Conservation (phyloP, 2,113 vertebrate genomes). For the Centropristis striata region DNA sequence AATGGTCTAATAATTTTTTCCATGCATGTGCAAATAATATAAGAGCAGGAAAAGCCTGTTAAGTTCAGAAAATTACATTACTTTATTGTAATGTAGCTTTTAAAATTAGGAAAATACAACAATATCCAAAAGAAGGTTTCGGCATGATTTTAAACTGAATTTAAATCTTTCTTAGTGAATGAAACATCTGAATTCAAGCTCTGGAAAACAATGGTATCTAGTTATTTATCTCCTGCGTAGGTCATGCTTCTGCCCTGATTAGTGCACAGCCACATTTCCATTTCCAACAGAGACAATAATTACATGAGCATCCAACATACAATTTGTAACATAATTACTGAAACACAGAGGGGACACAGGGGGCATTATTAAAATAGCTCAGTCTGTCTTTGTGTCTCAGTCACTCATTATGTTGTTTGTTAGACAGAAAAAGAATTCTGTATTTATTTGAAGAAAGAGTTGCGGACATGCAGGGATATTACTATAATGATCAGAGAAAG, state of each 20-base stretch:
- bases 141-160: too few species aligned
- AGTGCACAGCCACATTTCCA: slow-evolving; percentile 5
- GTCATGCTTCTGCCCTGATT: slow-evolving; percentile 21
- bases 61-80: too few species aligned
- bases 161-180: neutral
- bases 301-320: neutral
- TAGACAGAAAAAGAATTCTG: neutral
- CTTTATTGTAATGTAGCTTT: neutral
- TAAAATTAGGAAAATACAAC: too few species aligned
- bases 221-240: slow-evolving; percentile 11
- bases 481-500: neutral
- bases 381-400: neutral
- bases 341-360: neutral
- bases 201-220: slow-evolving; percentile 2
- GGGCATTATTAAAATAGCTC: neutral
- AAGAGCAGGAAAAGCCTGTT: too few species aligned
- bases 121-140: too few species aligned
- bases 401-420: neutral
- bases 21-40: too few species aligned
- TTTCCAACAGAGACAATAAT: slow-evolving; percentile 1
- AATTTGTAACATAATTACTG: neutral
- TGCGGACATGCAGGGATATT: neutral
- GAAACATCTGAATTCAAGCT: slow-evolving; percentile 4
- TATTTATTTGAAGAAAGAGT: neutral
- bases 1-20: too few species aligned